Percentiles rank a stretch among this genome's conserved stretches.
These are phyloP conservation scores for Polydesmus complanatus DNA, from an alignment of 2,888 invertebrate species.

Conservation along the genomic window DNA sequence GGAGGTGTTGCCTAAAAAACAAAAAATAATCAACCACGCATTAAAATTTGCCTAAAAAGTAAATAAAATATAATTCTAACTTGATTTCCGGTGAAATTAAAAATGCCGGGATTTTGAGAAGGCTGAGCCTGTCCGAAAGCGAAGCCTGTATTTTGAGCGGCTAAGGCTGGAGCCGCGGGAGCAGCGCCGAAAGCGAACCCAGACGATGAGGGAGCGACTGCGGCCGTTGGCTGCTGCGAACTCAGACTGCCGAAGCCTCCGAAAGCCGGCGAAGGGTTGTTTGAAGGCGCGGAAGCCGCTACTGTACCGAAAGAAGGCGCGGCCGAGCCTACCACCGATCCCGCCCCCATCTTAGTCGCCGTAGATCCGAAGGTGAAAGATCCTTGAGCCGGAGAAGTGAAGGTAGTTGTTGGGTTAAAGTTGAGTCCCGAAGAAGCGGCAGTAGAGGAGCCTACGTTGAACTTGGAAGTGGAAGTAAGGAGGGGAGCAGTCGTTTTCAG, in stretches of 20 bases:
- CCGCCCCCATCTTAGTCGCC: too few species aligned
- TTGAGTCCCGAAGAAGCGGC: not conserved
- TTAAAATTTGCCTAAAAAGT: not conserved
- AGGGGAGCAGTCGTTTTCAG: not conserved
- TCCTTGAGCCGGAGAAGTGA: conserved; percentile 3
- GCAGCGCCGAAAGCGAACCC: not conserved
- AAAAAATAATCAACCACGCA: not conserved
- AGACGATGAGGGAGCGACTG: not conserved
- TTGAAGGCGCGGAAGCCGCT: not conserved
- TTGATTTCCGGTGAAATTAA: not conserved
- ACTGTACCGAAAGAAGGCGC: not conserved
- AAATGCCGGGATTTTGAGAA: not conserved
- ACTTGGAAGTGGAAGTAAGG: not conserved
- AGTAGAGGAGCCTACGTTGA: not conserved
- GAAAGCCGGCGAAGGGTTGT: too few species aligned
- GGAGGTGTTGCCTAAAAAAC: not conserved
- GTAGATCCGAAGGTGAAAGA: too few species aligned
- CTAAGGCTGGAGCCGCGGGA: not conserved
- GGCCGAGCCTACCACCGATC: too few species aligned
- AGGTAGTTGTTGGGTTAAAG: not conserved
- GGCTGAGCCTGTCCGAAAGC: not conserved
- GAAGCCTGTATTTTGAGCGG: not conserved
- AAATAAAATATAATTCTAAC: not conserved
- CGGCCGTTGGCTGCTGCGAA: too few species aligned
- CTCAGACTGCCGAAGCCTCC: too few species aligned